Evolutionary conservation across 2,113 vertebrate genomes (phyloP).

Genomic region (Nasalis larvatus): DNA sequence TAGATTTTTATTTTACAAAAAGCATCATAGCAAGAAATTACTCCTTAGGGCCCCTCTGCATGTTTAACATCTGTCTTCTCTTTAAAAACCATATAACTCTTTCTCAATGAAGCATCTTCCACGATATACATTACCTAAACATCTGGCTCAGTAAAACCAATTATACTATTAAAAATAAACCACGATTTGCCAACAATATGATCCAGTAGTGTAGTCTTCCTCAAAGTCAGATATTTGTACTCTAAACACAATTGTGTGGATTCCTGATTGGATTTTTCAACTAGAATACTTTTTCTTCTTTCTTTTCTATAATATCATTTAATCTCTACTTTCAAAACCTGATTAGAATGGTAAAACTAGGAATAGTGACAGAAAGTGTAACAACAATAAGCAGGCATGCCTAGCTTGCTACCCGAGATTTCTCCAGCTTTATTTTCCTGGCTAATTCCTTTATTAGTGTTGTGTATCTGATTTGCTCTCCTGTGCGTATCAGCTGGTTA

Average conservation of each 20-base stretch:
- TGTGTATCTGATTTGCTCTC: not conserved
- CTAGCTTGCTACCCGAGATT: not conserved
- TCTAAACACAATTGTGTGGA: not conserved
- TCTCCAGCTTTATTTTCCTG: not conserved
- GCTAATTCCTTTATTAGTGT: not conserved
- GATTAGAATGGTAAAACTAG: not conserved
- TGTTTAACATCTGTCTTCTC: slow-evolving; percentile 63
- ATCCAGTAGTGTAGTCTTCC: not conserved
- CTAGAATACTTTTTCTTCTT: not conserved
- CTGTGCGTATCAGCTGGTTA: not conserved
- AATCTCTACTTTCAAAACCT: not conserved
- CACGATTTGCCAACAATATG: not conserved
- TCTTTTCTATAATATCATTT: not conserved
- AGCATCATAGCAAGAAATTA: slow-evolving; percentile 38
- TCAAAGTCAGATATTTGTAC: not conserved
- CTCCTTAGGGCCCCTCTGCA: not conserved
- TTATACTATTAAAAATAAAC: slow-evolving; percentile 48
- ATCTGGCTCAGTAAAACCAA: slow-evolving; percentile 66
- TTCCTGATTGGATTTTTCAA: not conserved
- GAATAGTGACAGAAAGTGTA: not conserved
- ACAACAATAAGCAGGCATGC: not conserved
- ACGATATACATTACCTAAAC: slow-evolving; percentile 33
- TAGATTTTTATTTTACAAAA: slow-evolving; percentile 37
- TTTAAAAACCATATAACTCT: slow-evolving; percentile 59
- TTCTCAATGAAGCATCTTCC: slow-evolving; percentile 55